phyloP scores from a whole-genome alignment of 2,888 invertebrate genomes.

The Sphecodes monilicornis region DNA sequence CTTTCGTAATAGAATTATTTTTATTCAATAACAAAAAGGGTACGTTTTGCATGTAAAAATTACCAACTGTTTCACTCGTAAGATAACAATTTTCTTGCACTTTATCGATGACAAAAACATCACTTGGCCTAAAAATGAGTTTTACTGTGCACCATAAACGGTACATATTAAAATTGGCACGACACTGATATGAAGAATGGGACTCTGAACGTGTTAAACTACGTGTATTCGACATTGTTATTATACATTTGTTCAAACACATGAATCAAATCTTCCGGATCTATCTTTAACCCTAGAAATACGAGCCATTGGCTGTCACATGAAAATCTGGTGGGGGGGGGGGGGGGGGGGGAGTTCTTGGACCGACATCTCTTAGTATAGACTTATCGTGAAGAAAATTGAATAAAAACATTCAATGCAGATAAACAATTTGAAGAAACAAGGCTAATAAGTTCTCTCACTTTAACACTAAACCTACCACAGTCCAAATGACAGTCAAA shows the following conservation, averaged over 20 bases:
- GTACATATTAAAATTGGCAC: background rate
- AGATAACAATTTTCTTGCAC: background rate
- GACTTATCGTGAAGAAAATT: too few species aligned
- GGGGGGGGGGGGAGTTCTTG: too few species aligned
- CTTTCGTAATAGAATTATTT: too few species aligned
- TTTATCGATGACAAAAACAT: background rate
- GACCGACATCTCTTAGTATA: too few species aligned
- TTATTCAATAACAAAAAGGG: too few species aligned
- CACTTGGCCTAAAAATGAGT: background rate
- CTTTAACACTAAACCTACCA: too few species aligned
- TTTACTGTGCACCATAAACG: background rate
- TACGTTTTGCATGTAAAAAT: background rate
- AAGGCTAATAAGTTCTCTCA: too few species aligned
- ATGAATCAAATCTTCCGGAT: slow-evolving; percentile 48
- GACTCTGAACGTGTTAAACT: background rate
- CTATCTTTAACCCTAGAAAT: background rate
- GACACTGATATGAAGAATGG: background rate
- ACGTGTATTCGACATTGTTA: background rate
- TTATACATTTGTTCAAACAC: background rate
- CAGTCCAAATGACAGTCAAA: too few species aligned
- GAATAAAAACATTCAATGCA: too few species aligned
- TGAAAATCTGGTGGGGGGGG: too few species aligned
- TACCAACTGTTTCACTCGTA: background rate
- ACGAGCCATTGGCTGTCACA: background rate
- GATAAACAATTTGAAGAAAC: too few species aligned